Base-by-base conservation (phyloP, 2,797 vertebrate species). In the Podarcis siculus region DNA sequence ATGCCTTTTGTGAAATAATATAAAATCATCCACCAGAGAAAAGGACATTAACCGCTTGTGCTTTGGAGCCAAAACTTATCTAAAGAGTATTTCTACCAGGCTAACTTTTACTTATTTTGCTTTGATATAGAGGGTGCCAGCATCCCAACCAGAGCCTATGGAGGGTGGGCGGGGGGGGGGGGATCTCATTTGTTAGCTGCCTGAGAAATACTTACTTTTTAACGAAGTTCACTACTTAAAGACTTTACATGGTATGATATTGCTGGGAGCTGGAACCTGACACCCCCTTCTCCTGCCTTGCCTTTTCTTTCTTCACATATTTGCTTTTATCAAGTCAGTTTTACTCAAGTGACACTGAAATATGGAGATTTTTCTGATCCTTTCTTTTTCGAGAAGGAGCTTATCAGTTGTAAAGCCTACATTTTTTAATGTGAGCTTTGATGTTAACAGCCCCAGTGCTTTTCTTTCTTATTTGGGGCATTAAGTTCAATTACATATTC, bases 261-360 rank as follows among this genome's bases (percentile, higher is more conserved):
- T 93, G 92, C 92, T 95, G 84, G 90, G 80, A 94, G 90, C 87
- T 93, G 90, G 90, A 95, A 95, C 90, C 77, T 94, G 92, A 94
- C 89, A 90, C n/a, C 79, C 83, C 89, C 89, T 94, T 90, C 61
- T 25, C 88, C 78, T 84, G 87, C 92, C 89, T 93, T 91, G 79
- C 77, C 86, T 94, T 92, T 92, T 90, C 87, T 94, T 95, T 95
- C 92, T 94, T 93, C 89, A 90, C 82, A 85, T 94, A 94, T 90
- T 94, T 94, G 93, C 90, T 94, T 94, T 94, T 94, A 93, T 94
- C 86, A 86, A 87, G 86, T 94, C 92, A 92, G 90, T 93, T 95
- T 93, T 94, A 94, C 87, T 93, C 88, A 93, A 93, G 89, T 90
- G 86, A 92, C 79, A 86, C 61, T 89, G 91, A 93, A 95, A 93